These are phyloP conservation scores for Anoura caudifer DNA, from an alignment of 2,113 vertebrate species.

Conservation along the genomic window DNA sequence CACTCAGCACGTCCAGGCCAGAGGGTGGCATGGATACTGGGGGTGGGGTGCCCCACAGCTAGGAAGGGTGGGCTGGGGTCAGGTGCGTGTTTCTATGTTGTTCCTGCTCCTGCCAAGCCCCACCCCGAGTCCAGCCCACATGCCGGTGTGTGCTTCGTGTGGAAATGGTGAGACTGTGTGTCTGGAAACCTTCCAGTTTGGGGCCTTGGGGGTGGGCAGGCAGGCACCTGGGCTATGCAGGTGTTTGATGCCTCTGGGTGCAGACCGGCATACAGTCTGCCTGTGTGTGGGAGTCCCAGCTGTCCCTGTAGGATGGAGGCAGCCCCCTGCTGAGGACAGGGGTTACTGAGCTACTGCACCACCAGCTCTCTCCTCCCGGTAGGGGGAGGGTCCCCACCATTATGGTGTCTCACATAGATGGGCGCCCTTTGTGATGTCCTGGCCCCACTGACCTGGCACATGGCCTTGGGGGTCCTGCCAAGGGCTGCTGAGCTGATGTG, in stretches of 20 bases:
- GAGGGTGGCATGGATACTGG: not conserved
- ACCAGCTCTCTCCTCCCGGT: not conserved
- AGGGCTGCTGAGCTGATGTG: not conserved
- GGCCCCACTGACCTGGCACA: accelerated
- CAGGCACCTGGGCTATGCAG: not conserved
- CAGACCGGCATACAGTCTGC: too few relatives aligned
- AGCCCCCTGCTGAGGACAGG: not conserved
- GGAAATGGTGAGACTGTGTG: not conserved
- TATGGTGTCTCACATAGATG: not conserved
- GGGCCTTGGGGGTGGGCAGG: not conserved
- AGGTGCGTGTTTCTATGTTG: not conserved
- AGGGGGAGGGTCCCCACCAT: not conserved
- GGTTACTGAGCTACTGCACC: not conserved
- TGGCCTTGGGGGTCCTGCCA: not conserved
- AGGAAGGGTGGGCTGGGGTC: too few relatives aligned
- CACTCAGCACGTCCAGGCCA: not conserved
- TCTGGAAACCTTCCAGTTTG: not conserved
- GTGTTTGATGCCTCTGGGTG: not conserved
- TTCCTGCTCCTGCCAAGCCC: not conserved
- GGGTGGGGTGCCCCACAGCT: too few relatives aligned
- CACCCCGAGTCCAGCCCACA: too few relatives aligned
- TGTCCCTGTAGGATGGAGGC: not conserved
- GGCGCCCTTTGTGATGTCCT: not conserved
- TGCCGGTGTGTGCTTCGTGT: accelerated
- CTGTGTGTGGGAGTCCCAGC: not conserved